Evolutionary conservation across 2,888 invertebrate species (phyloP), one percentile per base, ranked within the genome.

Genomic region (Steromphala cineraria): DNA sequence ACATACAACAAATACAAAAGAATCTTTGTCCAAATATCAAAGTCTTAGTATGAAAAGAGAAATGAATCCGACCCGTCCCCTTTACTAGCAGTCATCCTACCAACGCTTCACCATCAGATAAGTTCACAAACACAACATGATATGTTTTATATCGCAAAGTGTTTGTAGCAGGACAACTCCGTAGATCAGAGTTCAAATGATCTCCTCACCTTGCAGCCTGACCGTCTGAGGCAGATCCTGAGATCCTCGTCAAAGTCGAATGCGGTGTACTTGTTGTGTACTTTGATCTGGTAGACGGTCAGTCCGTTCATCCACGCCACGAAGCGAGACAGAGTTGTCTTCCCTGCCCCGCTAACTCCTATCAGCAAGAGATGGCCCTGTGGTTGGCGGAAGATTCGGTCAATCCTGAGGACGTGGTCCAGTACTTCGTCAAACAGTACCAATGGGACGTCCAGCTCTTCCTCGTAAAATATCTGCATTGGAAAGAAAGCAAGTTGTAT

Each of bases 231-330:
- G 15, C 95, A 95, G 80, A 90, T 91, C 83, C 99, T 96, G 84
- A 99, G 94, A 94, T 99, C 99, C 94, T 99, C 99, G 94, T 99
- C 99, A 93, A 99, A 99, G 94, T 99, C 99, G 89, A 97, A 97
- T 24, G 98, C 98, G 0, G 98, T 98, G 94, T 99, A 99, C 94
- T 99, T 99, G 94, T 99, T 99, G 94, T 99, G 99, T 17, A 98
- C 98, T 95, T 99, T 98, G 88, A 99, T 99, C 95, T 99, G 99
- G 96, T 99, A 99, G 82, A 99, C 98, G 87, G 97, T 98, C 53
- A 99, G 95, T 8, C 99, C 99, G 94, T 99, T 99, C 97, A 99
- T 98, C 99, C 99, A 99, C 75, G 99, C 99, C 52, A 99, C 99
- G 94, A 99, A 99, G 87, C 99, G 95, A 36, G 99, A 99, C 88